Base-by-base conservation (phyloP, 2,888 invertebrate species). In the Drosophila limbata region DNA sequence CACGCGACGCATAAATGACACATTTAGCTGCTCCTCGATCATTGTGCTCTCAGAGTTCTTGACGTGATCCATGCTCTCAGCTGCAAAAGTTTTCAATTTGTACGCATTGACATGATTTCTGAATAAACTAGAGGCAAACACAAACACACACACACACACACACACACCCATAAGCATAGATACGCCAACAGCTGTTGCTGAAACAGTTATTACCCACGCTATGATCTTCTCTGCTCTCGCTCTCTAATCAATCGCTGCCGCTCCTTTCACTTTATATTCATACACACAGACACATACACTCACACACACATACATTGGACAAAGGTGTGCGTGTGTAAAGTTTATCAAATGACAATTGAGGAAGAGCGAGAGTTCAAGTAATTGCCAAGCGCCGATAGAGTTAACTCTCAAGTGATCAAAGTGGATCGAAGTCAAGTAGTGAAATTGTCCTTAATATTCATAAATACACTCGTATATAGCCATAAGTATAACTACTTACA, bases 381-480 rank as follows among this genome's bases (percentile, higher is more conserved):
- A 80, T 84, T 89, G 84, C 72, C 39, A 68, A 85, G 63, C 51
- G 47, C 33, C 65, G 69, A 47, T n/a, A 15, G 60, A 60, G 4
- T 17, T 42, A 56, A 31, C 39, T 44, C 35, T 65, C 31, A 72
- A 78, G 53, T 69, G 50, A 56, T 28, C 51, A 65, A 50, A 31
- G 15, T 61, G 48, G 44, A 65, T 35, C 48, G 47, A 50, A 40
- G 64, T 84, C 83, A 85, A 87, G 80, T 78, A 87, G 87, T 89
- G 87, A 88, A 88, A 88, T 87, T 90, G 89, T 90, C 89, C 87
- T 87, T 84, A 82, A 77, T 77, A 40, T 53, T 45, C 33, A 50
- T 40, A 45, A 45, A 15, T n/a, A 42, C 19, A 44, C 53, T 4
- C 53, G 10, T 21, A 35, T 35, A 13, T 15, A 55, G 13, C 21